Percentiles rank a stretch among this genome's conserved stretches.
These are phyloP conservation scores for Lepilemur septentrionalis DNA, from an alignment of 2,797 vertebrate species.

Conservation along the genomic window DNA sequence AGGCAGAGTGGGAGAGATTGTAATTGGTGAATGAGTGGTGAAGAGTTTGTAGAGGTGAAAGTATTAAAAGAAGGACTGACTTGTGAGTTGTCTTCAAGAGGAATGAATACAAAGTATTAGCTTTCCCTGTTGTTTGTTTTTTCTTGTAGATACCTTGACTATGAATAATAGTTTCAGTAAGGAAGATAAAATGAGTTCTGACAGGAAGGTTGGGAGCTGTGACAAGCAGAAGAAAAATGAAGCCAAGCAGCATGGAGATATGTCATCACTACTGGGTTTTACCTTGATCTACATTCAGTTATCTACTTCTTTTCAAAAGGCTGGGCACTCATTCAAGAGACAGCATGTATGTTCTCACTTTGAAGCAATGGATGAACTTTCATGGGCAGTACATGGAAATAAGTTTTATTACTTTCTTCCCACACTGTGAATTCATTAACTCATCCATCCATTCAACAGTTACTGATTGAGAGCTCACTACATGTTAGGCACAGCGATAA, in stretches of 20 bases:
- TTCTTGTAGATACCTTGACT: conserved; percentile 6
- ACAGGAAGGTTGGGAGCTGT: conserved; percentile 52
- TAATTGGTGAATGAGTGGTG: not conserved
- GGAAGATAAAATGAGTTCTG: conserved; percentile 61
- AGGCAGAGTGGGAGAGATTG: not conserved
- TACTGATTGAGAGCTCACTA: not conserved
- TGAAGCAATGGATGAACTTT: conserved; percentile 35
- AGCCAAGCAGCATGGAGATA: conserved; percentile 36
- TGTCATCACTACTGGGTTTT: conserved; percentile 40
- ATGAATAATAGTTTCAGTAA: conserved; percentile 68
- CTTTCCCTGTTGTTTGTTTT: conserved; percentile 40
- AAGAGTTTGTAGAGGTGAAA: not conserved
- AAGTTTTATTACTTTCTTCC: not conserved
- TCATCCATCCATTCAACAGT: not conserved
- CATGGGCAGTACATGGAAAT: not conserved
- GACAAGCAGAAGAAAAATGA: conserved; percentile 62
- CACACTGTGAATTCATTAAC: not conserved
- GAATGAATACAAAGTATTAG: not conserved
- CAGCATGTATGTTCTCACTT: not conserved
- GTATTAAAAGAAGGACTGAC: not conserved
- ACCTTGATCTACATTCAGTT: conserved; percentile 30
- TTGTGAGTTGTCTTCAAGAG: not conserved
- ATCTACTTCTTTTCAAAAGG: not conserved
- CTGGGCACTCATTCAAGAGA: not conserved
- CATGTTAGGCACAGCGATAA: not conserved